These are phyloP conservation scores for Stomatorhinus walkeri DNA, from an alignment of 2,797 vertebrate species.

Conservation along the genomic window DNA sequence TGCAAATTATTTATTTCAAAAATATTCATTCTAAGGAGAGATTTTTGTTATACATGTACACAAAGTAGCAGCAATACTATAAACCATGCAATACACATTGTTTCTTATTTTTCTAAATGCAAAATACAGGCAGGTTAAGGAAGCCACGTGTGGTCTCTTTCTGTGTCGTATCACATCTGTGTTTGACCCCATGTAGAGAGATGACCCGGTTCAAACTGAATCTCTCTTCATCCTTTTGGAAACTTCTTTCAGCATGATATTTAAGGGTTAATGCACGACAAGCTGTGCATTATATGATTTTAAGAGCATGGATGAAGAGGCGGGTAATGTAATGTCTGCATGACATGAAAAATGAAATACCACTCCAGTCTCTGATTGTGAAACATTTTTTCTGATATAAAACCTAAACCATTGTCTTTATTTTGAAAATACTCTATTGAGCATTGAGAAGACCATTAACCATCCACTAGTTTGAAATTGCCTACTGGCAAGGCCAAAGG, in stretches of 20 bases:
- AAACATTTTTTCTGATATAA: not conserved
- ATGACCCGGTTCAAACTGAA: not conserved
- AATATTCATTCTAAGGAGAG: conserved; percentile 26
- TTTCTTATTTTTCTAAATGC: not conserved
- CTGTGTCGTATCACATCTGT: not conserved
- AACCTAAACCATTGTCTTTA: not conserved
- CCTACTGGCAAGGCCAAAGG: too few species aligned
- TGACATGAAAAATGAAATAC: not conserved
- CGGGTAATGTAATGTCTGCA: not conserved
- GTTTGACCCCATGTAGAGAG: not conserved
- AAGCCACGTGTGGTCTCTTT: not conserved
- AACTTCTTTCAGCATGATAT: not conserved
- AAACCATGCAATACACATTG: not conserved
- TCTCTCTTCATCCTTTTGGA: not conserved
- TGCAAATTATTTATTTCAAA: conserved; percentile 46
- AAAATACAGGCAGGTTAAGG: not conserved
- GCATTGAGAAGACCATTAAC: not conserved
- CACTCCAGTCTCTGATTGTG: not conserved
- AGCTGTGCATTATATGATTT: not conserved
- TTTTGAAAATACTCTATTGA: not conserved
- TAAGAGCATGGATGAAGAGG: not conserved
- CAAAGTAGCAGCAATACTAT: not conserved
- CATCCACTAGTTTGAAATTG: not conserved
- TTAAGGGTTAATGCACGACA: not conserved
- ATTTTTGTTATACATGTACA: not conserved